Percentiles rank a stretch among this genome's conserved stretches.
Evolutionary conservation across 1,140 invertebrate species (phyloP).

Genomic region (Drosophila pseudoananassae): DNA sequence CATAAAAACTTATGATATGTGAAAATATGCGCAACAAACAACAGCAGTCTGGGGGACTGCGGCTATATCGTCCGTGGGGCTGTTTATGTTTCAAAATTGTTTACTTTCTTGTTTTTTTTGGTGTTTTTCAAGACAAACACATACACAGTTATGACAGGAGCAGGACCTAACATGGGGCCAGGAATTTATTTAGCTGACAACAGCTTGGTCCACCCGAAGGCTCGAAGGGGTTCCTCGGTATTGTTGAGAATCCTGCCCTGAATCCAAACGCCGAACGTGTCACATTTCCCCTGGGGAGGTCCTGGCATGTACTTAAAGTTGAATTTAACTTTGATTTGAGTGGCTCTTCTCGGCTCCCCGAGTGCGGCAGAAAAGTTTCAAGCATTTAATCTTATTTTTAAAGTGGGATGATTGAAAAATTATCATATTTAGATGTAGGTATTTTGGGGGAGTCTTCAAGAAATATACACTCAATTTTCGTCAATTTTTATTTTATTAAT

Average conservation of each 20-base stretch:
- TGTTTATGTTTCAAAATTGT: constrained; percentile 53
- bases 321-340: constrained; percentile 46
- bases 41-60: constrained; percentile 27
- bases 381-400: constrained; percentile 8
- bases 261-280: constrained; percentile 33
- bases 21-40: constrained; percentile 81
- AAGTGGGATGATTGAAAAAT: background rate
- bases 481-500: background rate
- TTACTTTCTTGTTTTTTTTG: constrained; percentile 38
- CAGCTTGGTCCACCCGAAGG: constrained; percentile 8
- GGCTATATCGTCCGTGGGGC: constrained; percentile 48
- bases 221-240: constrained; percentile 30
- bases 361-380: constrained; percentile 5
- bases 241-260: constrained; percentile 1
- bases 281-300: constrained; percentile 40
- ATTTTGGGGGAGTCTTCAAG: background rate
- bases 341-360: background rate
- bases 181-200: constrained; percentile 53
- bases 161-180: constrained; percentile 28
- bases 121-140: constrained; percentile 1
- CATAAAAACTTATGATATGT: constrained; percentile 82
- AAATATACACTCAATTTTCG: background rate
- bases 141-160: constrained; percentile 28
- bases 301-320: constrained; percentile 37
- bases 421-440: background rate